Base-by-base conservation (phyloP, 2,113 vertebrate genomes). In the Chamaea fasciata region DNA sequence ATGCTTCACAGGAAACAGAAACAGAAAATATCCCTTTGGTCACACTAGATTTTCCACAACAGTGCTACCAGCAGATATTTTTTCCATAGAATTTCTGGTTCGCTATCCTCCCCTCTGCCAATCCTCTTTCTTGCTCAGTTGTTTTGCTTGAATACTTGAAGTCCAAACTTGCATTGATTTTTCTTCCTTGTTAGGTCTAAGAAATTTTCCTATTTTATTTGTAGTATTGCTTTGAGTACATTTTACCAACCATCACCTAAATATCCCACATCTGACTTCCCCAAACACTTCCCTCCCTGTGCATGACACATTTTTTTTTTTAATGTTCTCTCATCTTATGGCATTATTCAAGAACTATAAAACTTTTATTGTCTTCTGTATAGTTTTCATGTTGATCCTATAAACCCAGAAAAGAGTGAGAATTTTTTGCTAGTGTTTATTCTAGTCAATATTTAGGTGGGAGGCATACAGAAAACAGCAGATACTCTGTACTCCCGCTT, bases 211-310 rank as follows among this genome's bases (percentile, higher is more conserved):
- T 60, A 4, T 70, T 92, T 70, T 39, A 47, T 79, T 84, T 70
- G 11, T 59, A 39, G 4, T 20, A n/a, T 78, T 75, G 55, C n/a
- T 64, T 68, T 71, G 71, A 68, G 83, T 41, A 60, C 0, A 39
- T 76, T 93, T 91, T 71, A 63, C 31, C 60, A 89, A 11, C 15
- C 76, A 15, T 37, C 17, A 27, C 75, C 39, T 27, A 5, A 3
- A 37, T 11, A 55, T 35, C 2, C 3, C 5, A 20, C 3, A 37
- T 7, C 5, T 57, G 44, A 13, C 27, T 74, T 22, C 7, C 3
- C 2, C 5, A 69, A 60, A 60, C 0, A 0, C 8, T 74, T 23
- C 7, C 1, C 9, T 35, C 12, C 6, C 23, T 1, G 3, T 18
- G 7, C 17, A 39, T 35, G 26, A 57, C 23, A 42, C 9, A 78